Evolutionary conservation across 2,888 invertebrate genomes (phyloP).

Genomic region (Coenonympha arcania): DNA sequence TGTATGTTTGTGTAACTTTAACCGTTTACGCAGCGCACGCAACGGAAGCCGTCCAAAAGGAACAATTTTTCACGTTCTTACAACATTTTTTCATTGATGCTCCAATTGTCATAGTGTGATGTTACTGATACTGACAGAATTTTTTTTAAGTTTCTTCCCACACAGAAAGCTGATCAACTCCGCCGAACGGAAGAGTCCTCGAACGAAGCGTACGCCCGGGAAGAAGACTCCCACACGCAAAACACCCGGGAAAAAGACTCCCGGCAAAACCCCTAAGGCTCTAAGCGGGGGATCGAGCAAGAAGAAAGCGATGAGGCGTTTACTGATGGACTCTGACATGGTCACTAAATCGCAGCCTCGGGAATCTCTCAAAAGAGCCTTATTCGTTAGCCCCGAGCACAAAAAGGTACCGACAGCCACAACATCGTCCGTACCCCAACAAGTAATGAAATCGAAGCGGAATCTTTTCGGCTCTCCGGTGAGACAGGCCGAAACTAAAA

Average conservation of each 20-base stretch:
- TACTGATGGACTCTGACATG: conserved; percentile 59
- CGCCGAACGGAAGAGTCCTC: conserved; percentile 63
- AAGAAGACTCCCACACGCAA: conserved; percentile 58
- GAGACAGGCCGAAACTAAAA: conserved; percentile 57
- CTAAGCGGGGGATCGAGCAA: conserved; percentile 77
- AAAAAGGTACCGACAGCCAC: conserved; percentile 46
- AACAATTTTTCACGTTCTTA: no score
- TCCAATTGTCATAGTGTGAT: no score
- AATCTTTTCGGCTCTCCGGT: conserved; percentile 78
- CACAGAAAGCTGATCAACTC: conserved; percentile 66
- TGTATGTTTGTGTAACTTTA: no score
- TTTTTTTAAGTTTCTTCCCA: conserved; percentile 62
- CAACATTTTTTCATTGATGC: no score
- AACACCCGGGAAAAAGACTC: conserved; percentile 72
- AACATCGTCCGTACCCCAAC: conserved; percentile 57
- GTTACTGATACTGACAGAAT: conserved; percentile 29
- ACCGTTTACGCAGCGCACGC: no score
- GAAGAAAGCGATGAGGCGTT: conserved; percentile 69
- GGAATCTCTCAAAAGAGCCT: conserved; percentile 79
- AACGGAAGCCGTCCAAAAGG: no score
- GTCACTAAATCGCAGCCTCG: conserved; percentile 56
- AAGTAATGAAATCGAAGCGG: conserved; percentile 76
- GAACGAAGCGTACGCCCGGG: conserved; percentile 66
- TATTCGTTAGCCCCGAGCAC: conserved; percentile 82
- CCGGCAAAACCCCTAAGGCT: conserved; percentile 69